Base-by-base conservation (phyloP, 1,140 invertebrate species). In the Hyles vespertilio region DNA sequence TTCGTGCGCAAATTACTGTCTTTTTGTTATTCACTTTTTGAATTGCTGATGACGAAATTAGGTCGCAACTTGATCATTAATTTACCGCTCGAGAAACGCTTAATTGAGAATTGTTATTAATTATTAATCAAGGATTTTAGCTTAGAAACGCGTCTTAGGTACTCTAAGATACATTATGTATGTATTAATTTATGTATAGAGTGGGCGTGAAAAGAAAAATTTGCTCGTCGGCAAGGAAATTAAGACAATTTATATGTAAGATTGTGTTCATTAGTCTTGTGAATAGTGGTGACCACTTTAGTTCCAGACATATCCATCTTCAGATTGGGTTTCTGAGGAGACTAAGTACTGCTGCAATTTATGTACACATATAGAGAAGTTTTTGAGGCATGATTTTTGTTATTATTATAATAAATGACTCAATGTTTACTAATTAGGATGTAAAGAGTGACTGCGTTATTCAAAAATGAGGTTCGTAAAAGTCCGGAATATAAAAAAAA, bases 1-100 rank as follows among this genome's bases (percentile, higher is more conserved):
- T 86, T 76, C 65, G 66, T 61, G 54, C 70, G 70, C 74, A 79
- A 81, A 84, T 84, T 84, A 79, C 77, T 81, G 82, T 87, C 82
- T 85, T 84, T 84, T 85, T 79, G 72, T 82, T 77, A 74, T 80
- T 83, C 77, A 69, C 76, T 84, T 84, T 83, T 71, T 75, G 78
- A 84, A 80, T 87, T 81, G 77, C 72, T 77, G 69, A 84, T 59
- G 58, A 61, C 36, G 56, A 58, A 63, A 67, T 68, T 70, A 73
- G 60, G 58, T 54, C 40, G 63, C 47, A 22, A 46, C 56, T 61
- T 67, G 22, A 68, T 73, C 59, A 68, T 64, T 64, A 64, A 73
- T 73, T 73, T 56, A 70, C 54, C 56, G 52, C 47, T 48, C 58
- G 58, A 55, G 58, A 63, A 50, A 48, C 61, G 58, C 59, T 61